Evolutionary conservation across 2,113 vertebrate species (phyloP).

Genomic region (Panurus biarmicus): DNA sequence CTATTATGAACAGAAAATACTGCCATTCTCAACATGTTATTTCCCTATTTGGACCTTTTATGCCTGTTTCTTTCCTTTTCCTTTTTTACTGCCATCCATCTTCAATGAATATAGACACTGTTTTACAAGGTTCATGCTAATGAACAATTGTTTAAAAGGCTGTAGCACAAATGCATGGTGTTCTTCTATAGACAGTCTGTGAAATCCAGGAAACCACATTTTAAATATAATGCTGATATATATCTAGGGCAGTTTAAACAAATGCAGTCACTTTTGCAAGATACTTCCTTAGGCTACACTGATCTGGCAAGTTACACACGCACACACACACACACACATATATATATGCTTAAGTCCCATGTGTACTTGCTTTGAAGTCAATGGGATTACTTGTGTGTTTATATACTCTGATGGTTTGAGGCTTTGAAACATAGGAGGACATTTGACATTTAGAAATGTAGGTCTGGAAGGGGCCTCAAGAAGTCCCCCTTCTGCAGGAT

Average conservation of each 20-base stretch:
- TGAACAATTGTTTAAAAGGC: neutral
- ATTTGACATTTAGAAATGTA: neutral
- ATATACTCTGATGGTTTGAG: neutral
- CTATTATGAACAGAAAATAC: neutral
- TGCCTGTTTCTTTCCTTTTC: neutral
- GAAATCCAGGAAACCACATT: slow-evolving; percentile 21
- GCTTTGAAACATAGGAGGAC: neutral
- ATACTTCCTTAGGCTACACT: neutral
- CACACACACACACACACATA: neutral
- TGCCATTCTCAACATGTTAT: neutral
- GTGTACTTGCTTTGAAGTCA: slow-evolving; percentile 19
- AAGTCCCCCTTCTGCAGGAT: neutral
- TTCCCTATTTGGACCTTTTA: neutral
- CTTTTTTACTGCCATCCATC: neutral
- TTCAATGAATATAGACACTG: neutral
- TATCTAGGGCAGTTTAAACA: slow-evolving; percentile 14
- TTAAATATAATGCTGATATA: neutral
- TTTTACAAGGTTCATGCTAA: neutral
- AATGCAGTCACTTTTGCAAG: neutral
- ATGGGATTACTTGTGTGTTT: slow-evolving; percentile 15
- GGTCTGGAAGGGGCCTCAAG: neutral
- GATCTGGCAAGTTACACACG: neutral
- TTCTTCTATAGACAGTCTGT: neutral
- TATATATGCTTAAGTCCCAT: neutral
- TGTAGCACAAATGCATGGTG: neutral